phyloP scores from a whole-genome alignment of 2,888 invertebrate species.

The Xestobium rufovillosum region DNA sequence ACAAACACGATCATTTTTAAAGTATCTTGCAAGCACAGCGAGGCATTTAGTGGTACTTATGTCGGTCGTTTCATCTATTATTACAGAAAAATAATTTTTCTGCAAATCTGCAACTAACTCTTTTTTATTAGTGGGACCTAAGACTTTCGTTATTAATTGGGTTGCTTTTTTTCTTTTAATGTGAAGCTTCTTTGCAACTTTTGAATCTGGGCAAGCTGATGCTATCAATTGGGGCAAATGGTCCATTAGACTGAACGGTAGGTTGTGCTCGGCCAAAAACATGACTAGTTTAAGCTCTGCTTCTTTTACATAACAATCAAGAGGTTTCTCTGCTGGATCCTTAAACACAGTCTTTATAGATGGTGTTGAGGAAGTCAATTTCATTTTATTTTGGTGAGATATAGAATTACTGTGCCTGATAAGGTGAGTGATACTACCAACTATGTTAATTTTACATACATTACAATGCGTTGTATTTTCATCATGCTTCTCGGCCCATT shows the following conservation, averaged over 20 bases:
- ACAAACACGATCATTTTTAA: too few species aligned
- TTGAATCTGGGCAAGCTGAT: slow-evolving; percentile 13
- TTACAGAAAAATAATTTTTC: too few species aligned
- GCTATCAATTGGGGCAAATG: slow-evolving; percentile 19
- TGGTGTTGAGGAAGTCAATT: slow-evolving; percentile 3
- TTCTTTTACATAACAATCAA: slow-evolving; percentile 4
- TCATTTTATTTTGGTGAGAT: slow-evolving; percentile 1
- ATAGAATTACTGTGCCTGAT: slow-evolving; percentile 4
- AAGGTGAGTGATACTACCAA: slow-evolving; percentile 4
- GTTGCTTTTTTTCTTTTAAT: too few species aligned
- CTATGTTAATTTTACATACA: slow-evolving; percentile 2
- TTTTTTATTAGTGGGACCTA: too few species aligned
- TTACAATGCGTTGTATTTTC: slow-evolving; percentile 4
- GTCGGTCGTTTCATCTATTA: too few species aligned
- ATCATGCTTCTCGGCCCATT: too few species aligned
- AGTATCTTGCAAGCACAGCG: too few species aligned
- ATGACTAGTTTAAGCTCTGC: slow-evolving; percentile 5
- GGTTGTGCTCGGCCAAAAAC: slow-evolving; percentile 21
- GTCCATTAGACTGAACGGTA: slow-evolving; percentile 16
- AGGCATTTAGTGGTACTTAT: too few species aligned
- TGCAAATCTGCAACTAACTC: too few species aligned
- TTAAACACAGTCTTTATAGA: slow-evolving; percentile 1
- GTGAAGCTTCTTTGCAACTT: too few species aligned
- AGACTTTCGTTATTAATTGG: too few species aligned
- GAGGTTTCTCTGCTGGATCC: slow-evolving; percentile 2